Conservation (phyloP, 92 coral and sea anemone genomes). For the Zoanthus sociatus region DNA sequence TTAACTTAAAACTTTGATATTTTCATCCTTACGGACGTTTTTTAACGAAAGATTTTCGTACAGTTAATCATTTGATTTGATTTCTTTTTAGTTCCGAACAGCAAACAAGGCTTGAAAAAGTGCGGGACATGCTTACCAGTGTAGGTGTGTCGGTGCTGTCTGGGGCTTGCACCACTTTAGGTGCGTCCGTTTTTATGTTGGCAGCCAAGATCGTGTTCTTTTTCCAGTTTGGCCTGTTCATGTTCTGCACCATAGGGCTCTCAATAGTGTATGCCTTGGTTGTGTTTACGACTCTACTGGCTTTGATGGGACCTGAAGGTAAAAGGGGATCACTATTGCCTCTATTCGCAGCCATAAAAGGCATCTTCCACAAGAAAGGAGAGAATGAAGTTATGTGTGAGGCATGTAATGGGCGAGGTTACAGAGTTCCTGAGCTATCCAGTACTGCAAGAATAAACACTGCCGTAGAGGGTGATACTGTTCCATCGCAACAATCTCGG, state of each 20-base stretch:
- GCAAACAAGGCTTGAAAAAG: conserved; percentile 77
- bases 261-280: conserved; percentile 89
- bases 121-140: conserved; percentile 83
- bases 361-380: conserved; percentile 58
- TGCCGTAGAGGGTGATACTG: neutral
- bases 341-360: conserved; percentile 48
- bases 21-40: too few relatives aligned
- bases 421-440: conserved; percentile 22
- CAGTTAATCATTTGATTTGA: neutral
- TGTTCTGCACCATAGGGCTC: conserved; percentile 95
- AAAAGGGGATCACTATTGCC: conserved; percentile 88
- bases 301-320: conserved; percentile 93
- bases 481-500: neutral
- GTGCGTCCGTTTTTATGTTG: conserved; percentile 97
- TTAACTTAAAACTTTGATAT: too few relatives aligned
- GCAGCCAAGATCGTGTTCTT: conserved; percentile 98
- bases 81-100: conserved; percentile 57
- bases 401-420: conserved; percentile 83
- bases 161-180: conserved; percentile 94
- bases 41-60: neutral
- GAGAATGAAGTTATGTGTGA: conserved; percentile 66
- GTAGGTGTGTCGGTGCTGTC: conserved; percentile 96
- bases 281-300: conserved; percentile 86
- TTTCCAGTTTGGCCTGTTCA: conserved; percentile 94
- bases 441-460: neutral